Evolutionary conservation across 1,140 invertebrate genomes (phyloP).

Genomic region (Drosophila littoralis): DNA sequence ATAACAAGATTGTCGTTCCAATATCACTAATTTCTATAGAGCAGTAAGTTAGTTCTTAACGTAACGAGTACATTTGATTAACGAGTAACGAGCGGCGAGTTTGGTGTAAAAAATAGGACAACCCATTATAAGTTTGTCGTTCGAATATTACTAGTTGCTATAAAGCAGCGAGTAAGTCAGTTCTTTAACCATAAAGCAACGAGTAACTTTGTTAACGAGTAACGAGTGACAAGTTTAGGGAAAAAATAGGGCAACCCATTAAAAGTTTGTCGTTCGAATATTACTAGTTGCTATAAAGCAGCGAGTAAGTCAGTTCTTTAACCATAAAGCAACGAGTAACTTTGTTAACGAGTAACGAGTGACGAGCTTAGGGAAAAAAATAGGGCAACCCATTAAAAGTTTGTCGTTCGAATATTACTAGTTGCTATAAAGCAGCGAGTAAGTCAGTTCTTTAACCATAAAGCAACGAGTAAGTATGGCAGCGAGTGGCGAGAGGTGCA

Average conservation of each 20-base stretch:
- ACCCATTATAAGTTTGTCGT: no score
- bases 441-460: no score
- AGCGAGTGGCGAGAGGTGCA: slow-evolving; percentile 1
- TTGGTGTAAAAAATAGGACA: no score
- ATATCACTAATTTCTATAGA: background rate
- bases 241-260: no score
- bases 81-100: slow-evolving; percentile 4
- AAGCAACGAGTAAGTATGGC: background rate
- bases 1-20: no score
- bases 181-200: no score
- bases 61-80: background rate
- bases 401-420: no score
- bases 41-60: background rate
- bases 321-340: slow-evolving; percentile 3
- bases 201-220: background rate
- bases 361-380: background rate
- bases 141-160: no score
- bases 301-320: background rate
- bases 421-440: background rate
- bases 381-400: no score
- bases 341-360: slow-evolving; percentile 1
- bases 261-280: no score
- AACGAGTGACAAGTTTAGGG: no score
- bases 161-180: no score
- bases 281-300: background rate